phyloP scores from a whole-genome alignment of 2,888 invertebrate genomes.

The Epicampocera succincta region DNA sequence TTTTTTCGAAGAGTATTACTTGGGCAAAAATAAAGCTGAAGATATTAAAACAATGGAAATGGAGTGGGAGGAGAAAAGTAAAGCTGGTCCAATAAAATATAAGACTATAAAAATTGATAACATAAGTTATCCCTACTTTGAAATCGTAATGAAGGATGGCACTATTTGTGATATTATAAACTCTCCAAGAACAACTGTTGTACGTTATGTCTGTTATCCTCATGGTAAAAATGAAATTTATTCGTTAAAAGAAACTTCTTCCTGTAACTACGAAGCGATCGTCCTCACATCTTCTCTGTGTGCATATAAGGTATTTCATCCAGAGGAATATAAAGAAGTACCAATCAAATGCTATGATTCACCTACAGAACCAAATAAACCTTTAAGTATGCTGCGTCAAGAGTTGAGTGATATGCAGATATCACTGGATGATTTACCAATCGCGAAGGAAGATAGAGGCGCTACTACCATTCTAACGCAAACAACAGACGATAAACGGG shows the following conservation, averaged over 20 bases:
- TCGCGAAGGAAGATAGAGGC: slow-evolving; percentile 73
- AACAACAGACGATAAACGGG: slow-evolving; percentile 70
- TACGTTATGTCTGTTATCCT: slow-evolving; percentile 93
- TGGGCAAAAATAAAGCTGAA: slow-evolving; percentile 89
- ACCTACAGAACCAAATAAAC: slow-evolving; percentile 87
- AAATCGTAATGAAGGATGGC: slow-evolving; percentile 93
- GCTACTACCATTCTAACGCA: slow-evolving; percentile 81
- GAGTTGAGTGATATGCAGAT: slow-evolving; percentile 88
- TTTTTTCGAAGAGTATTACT: slow-evolving; percentile 91
- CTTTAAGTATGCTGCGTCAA: slow-evolving; percentile 86
- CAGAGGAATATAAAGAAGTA: slow-evolving; percentile 89
- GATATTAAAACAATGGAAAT: slow-evolving; percentile 84
- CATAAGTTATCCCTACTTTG: slow-evolving; percentile 92
- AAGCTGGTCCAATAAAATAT: slow-evolving; percentile 83
- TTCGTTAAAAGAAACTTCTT: slow-evolving; percentile 95
- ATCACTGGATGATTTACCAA: slow-evolving; percentile 80
- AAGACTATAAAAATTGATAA: slow-evolving; percentile 92
- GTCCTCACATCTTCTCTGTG: slow-evolving; percentile 94
- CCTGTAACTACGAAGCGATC: slow-evolving; percentile 96
- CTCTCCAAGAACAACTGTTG: slow-evolving; percentile 89
- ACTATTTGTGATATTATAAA: slow-evolving; percentile 95
- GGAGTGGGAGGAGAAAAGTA: slow-evolving; percentile 82
- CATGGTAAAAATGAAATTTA: slow-evolving; percentile 96
- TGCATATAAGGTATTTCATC: slow-evolving; percentile 92
- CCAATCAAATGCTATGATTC: slow-evolving; percentile 88